A percentile compares a stretch with the other conserved stretches of the same genome.
These are phyloP conservation scores for Pelecanus crispus DNA, from an alignment of 2,113 vertebrate genomes.

Conservation along the genomic window DNA sequence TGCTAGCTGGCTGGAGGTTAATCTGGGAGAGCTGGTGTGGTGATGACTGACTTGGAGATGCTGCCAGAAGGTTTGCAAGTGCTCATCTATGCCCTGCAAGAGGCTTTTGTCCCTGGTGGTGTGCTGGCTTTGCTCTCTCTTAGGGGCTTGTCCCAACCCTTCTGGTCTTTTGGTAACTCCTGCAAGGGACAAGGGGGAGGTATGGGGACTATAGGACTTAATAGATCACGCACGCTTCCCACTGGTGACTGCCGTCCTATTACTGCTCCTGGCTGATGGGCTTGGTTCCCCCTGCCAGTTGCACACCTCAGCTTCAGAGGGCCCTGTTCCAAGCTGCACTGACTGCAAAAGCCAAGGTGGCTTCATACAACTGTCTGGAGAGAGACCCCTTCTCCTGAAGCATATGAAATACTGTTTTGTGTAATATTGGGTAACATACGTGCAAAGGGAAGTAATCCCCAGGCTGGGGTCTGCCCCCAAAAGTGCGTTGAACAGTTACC, in stretches of 20 bases:
- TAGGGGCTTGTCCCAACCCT: background rate
- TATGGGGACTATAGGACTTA: background rate
- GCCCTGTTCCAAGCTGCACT: background rate
- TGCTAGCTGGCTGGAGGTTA: background rate
- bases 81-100: background rate
- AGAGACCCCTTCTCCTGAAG: background rate
- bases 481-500: background rate
- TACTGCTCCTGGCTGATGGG: background rate
- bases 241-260: background rate
- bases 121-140: background rate
- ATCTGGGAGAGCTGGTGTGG: background rate
- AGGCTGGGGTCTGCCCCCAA: background rate
- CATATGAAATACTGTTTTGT: background rate
- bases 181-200: background rate
- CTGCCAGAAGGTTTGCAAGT: background rate
- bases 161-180: background rate
- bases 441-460: background rate
- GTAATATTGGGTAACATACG: background rate
- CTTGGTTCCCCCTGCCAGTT: background rate
- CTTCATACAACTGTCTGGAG: background rate
- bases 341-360: background rate
- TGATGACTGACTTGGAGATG: background rate
- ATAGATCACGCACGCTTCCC: background rate
- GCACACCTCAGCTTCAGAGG: background rate
- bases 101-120: background rate